Evolutionary conservation across 2,113 vertebrate species (phyloP), one percentile per base, ranked within the genome.

Genomic region (Vulpes lagopus): DNA sequence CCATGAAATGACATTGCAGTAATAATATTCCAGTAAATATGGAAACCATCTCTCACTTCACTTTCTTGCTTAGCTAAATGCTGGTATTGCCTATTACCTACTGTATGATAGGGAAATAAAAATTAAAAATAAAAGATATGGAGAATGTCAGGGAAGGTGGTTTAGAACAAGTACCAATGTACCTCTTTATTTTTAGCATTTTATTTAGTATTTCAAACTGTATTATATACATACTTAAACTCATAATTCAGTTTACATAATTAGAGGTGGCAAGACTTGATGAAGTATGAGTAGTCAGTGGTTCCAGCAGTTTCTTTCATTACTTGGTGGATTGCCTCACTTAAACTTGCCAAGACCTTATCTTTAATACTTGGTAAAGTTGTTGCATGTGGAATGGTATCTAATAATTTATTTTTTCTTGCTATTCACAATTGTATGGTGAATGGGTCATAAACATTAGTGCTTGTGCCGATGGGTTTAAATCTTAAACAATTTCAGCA

Each of bases 21-120:
- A 89, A 95, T 95, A 92, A 93, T 73, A 95, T 93, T 81, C n/a
- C 57, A 73, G 51, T 73, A 94, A 91, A 89, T 69, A 60, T 78
- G 83, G 89, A 79, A 97, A 92, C 38, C 19, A 25, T 51, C 23
- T 96, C 38, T 73, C 69, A 93, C 5, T 93, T 53, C 30, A 69
- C 32, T 73, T 94, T 89, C 20, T 94, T 49, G 23, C 53, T 74
- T 94, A n/a, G 25, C 35, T 92, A 57, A 1, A 65, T 65, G 23
- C 32, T 89, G 22, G 4, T 74, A 82, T 89, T 91, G 95, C 43
- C 85, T 74, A 49, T 86, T 91, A 59, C 27, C 19, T 82, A 19
- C 55, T 79, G 5, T 96, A 17, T 60, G 90, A 92, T 78, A 81
- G 38, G 20, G 15, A 94, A 64, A 89, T 86, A 67, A 14, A 83